These are phyloP conservation scores for Cynopterus brachyotis DNA, from an alignment of 2,113 vertebrate genomes.

Conservation along the genomic window DNA sequence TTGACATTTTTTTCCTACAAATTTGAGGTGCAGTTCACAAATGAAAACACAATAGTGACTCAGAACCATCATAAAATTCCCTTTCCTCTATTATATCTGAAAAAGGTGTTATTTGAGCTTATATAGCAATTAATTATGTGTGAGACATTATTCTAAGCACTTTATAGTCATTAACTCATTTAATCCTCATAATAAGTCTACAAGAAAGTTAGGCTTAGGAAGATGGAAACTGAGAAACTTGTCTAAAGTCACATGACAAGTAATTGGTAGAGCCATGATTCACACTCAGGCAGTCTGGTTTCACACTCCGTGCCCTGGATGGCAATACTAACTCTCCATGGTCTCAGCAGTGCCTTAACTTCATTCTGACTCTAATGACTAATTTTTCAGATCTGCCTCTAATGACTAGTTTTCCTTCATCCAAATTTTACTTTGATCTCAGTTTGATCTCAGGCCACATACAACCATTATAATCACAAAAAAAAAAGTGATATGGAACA, in stretches of 20 bases:
- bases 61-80: not conserved
- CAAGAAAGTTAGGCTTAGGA: not conserved
- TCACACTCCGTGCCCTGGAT: not conserved
- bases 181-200: not conserved
- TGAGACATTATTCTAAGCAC: not conserved
- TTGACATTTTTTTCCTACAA: not conserved
- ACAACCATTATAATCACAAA: not conserved
- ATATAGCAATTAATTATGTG: not conserved
- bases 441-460: not conserved
- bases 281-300: not conserved
- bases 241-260: not conserved
- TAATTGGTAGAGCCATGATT: not conserved
- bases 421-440: not conserved
- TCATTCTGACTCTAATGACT: not conserved
- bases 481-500: not conserved
- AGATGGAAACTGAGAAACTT: not conserved
- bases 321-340: fast-evolving
- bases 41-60: not conserved
- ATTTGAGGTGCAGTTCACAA: not conserved
- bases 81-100: not conserved
- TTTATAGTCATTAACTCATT: not conserved
- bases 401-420: not conserved
- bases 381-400: not conserved
- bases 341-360: not conserved
- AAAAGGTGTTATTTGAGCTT: not conserved